Evolutionary conservation across 53 echinoderm and acorn worm species (phyloP), one percentile per base, ranked within the genome.

Genomic region (Crossaster papposus): DNA sequence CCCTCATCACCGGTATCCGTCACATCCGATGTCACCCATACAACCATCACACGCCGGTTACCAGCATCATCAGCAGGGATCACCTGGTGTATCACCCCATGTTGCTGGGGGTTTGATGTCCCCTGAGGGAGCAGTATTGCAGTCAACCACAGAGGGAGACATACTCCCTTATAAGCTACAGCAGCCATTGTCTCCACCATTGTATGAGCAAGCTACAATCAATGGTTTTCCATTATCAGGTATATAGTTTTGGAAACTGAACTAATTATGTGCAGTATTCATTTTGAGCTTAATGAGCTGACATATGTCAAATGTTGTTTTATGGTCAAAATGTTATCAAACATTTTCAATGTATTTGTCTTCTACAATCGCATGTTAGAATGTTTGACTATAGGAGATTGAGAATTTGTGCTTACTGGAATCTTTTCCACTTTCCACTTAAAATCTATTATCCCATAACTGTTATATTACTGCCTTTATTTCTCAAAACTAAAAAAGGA

Each of bases 141-240:
- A 44, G 51, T 64, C 82, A n/a, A 1, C 65, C 23, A 18, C 65
- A 12, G 65, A 37, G 14, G 44, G 26, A 24, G 35, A 68, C 11
- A 22, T 23, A 71, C 52, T 24, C 2, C 71, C 71, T 11, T 18
- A 18, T 35, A 35, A 30, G 30, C 14, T 31, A 35, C 36, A 34
- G 11, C 33, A 52, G 18, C 15, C 29, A n/a, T 7, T 24, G 36
- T 72, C 87, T 13, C 87, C 87, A 20, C 87, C 87, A n/a, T 35
- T 58, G 24, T 87, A 87, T 62, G 87, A 75, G 37, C 87, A 87
- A 58, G 75, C 87, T 62, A 77, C 62, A 58, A 76, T 58, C 77
- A 63, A 77, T 55, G 87, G 87, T 4, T 62, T 31, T 15, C 77
- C 75, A 28, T 77, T 87, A 35, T 72, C 87, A 64, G 77, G 86